phyloP scores from a whole-genome alignment of 2,797 vertebrate species.

The Enteromius unitaeniatus region DNA sequence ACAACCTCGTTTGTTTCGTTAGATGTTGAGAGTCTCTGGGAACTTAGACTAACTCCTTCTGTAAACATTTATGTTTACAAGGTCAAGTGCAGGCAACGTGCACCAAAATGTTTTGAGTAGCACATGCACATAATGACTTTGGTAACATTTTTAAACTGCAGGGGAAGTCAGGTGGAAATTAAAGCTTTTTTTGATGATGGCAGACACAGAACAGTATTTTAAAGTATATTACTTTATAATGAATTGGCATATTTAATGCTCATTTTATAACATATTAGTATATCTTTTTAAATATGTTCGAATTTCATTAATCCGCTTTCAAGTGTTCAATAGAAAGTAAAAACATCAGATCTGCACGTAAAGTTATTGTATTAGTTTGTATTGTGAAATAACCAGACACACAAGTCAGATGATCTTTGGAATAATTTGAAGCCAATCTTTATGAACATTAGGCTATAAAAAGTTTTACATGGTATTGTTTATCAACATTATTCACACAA shows the following conservation, averaged over 20 bases:
- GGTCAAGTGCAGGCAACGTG: slow-evolving; percentile 87
- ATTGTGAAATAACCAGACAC: slow-evolving; percentile 1
- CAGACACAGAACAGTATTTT: neutral
- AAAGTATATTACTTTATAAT: neutral
- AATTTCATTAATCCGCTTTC: neutral
- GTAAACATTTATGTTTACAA: slow-evolving; percentile 92
- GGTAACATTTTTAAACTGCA: slow-evolving; percentile 3
- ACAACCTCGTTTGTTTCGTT: slow-evolving; percentile 59
- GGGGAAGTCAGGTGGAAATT: slow-evolving; percentile 8
- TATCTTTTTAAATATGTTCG: neutral
- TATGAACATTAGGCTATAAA: slow-evolving; percentile 80
- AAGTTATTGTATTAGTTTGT: slow-evolving; percentile 1
- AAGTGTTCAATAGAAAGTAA: neutral
- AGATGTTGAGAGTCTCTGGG: slow-evolving; percentile 56
- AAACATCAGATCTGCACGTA: neutral
- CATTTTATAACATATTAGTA: neutral
- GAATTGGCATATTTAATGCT: neutral
- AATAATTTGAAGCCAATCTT: slow-evolving; percentile 71
- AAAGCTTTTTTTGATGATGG: neutral
- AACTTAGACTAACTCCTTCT: slow-evolving; percentile 82
- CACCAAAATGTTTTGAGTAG: slow-evolving; percentile 30
- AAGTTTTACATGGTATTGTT: slow-evolving; percentile 19
- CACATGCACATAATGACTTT: neutral
- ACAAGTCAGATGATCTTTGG: neutral
- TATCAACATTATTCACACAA: slow-evolving; percentile 28